phyloP scores from a whole-genome alignment of 2,113 vertebrate genomes.

The Festucalex cinctus region DNA sequence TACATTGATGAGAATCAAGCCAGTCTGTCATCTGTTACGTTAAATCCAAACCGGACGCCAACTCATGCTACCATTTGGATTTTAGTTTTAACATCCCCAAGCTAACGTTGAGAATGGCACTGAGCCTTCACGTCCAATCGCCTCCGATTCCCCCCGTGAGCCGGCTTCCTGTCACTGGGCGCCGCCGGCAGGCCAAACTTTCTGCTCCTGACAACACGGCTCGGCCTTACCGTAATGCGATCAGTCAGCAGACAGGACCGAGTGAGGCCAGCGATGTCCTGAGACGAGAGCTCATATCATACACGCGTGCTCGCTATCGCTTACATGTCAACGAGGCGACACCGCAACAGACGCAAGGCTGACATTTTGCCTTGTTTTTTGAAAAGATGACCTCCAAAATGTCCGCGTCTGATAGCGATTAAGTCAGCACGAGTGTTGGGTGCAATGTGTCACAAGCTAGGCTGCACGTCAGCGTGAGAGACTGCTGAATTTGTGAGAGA shows the following conservation, averaged over 20 bases:
- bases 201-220: slow-evolving; percentile 59
- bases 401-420: neutral
- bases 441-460: neutral
- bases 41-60: neutral
- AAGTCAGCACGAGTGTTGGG: neutral
- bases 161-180: slow-evolving; percentile 41
- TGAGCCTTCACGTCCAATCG: slow-evolving; percentile 48
- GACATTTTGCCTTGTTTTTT: neutral
- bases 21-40: neutral
- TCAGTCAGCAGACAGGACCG: slow-evolving; percentile 60
- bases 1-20: neutral
- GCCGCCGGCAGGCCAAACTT: slow-evolving; percentile 34
- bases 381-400: neutral
- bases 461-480: neutral
- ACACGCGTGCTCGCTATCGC: slow-evolving; percentile 33
- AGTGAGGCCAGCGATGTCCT: slow-evolving; percentile 45
- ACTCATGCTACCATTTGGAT: neutral
- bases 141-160: slow-evolving; percentile 32
- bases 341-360: neutral
- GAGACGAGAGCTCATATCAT: slow-evolving; percentile 54
- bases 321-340: slow-evolving; percentile 8
- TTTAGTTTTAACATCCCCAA: neutral
- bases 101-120: slow-evolving; percentile 16
- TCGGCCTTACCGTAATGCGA: slow-evolving; percentile 64
- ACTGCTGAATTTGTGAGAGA: too few relatives aligned